Base-by-base conservation (phyloP, 2,888 invertebrate species). In the Agonopterix alstromeriana region DNA sequence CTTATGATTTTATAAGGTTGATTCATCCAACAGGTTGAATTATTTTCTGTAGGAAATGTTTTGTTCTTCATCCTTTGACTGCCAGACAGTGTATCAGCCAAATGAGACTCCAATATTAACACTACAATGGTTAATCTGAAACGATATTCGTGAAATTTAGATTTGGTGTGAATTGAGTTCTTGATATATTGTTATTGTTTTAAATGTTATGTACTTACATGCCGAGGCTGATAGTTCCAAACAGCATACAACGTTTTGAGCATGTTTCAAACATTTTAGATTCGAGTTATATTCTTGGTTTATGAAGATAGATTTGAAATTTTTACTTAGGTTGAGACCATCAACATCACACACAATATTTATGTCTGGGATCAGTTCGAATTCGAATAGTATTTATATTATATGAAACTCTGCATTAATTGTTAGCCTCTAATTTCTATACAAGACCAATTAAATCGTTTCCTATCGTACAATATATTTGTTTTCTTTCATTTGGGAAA, bases 211-310 rank as follows among this genome's bases (percentile, higher is more conserved):
- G 11, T 49, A 91, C 93, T 89, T 88, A 94, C 93, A 94, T 88
- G 81, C 94, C 95, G 58, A 96, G 84, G 61, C 92, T 89, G 54
- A 94, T 91, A 55, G 95, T 93, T 46, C 94, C 95, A 53, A 95
- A 79, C 46, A 95, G 82, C 96, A 96, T 96, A 66, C 94, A 95
- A 76, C 93, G 93, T 73, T 93, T 94, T 14, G 95, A 94, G 76
- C 95, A 96, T 55, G 94, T 93, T 79, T 96, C 96, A 67, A 96
- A 93, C 95, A 96, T 96, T 72, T 59, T 73, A 9, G 27, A 7
- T 27, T 5, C 27, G 27, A 27, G 27, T 27, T 27, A 27, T 27
- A 27, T 27, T 27, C 27, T 27, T 27, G 27, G 27, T 27, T 27
- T 27, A 27, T 27, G 27, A 27, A 27, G 17, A 17, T 17, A 17